Evolutionary conservation across 2,113 vertebrate species (phyloP), one percentile per base, ranked within the genome.

Genomic region (Apaloderma vittatum): DNA sequence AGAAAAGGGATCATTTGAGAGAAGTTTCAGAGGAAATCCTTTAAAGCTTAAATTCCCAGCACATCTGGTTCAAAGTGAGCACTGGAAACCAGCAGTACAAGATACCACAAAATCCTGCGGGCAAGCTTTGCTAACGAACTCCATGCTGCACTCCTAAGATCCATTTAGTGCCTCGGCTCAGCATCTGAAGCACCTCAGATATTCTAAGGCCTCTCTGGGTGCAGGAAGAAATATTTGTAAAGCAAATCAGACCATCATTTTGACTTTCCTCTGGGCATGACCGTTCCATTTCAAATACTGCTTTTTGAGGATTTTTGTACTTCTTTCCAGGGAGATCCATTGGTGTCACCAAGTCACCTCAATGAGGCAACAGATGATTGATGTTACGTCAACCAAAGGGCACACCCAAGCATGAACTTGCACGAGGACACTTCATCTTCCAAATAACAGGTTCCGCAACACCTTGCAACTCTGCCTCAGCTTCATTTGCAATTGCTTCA

Each of bases 391-490:
- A 86, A 55, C 34, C 48, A 68, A 27, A 84, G 40, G 73, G 70
- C 86, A 86, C 94, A 82, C 90, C 81, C 30, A 0, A 63, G 61
- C 0, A 0, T 15, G 15, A 83, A n/a, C 24, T 48, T 61, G 75
- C 58, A 73, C 29, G 13, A 79, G 40, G 45, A 16, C 1, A 3
- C 49, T 70, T 92, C 79, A 71, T 16, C 55, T 71, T 63, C 73
- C 55, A 51, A 86, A 43, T 1, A 92, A 84, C 83, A 91, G 63
- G 94, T 89, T 84, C 52, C 55, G 76, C 84, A 92, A 93, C 76
- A 85, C 91, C 93, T 67, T n/a, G 27, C 63, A 80, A 73, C 36
- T 22, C 78, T 29, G 37, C 12, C 63, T 54, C 62, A 70, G 37
- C 85, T 73, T 73, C 51, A 34, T 16, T 48, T n/a, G 45, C 58